A percentile compares a stretch with the other conserved stretches of the same genome.
These are phyloP conservation scores for Loriculus beryllinus DNA, from an alignment of 2,797 vertebrate species.

Conservation along the genomic window DNA sequence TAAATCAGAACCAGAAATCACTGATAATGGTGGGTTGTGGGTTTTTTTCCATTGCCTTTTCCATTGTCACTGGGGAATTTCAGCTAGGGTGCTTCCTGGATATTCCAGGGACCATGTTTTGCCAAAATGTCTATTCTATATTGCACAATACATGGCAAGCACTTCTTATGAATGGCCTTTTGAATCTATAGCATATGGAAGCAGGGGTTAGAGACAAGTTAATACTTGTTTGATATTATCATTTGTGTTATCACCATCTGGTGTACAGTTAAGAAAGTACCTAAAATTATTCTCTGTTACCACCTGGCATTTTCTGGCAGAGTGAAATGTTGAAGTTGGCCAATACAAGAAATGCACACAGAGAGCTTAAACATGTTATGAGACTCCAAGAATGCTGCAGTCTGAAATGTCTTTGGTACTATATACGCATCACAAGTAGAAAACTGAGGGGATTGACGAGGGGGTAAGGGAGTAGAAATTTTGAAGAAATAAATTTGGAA, in stretches of 20 bases:
- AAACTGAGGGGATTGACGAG: neutral
- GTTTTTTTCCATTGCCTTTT: neutral
- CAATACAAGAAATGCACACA: neutral
- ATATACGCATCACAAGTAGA: neutral
- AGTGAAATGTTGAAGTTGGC: neutral
- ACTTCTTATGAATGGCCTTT: neutral
- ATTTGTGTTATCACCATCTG: constrained; percentile 16
- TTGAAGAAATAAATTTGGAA: neutral
- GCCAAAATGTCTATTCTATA: neutral
- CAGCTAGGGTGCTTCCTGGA: neutral
- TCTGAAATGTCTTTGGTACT: neutral
- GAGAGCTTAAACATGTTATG: neutral
- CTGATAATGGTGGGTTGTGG: neutral
- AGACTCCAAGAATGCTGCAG: neutral
- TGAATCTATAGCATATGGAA: neutral
- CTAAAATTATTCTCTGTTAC: constrained; percentile 11
- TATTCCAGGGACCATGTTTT: neutral
- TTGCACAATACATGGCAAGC: neutral
- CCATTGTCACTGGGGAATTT: neutral
- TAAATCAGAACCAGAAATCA: neutral
- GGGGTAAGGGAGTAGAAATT: neutral
- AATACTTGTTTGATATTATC: constrained; percentile 22
- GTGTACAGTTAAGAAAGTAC: constrained; percentile 15
- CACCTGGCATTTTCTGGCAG: constrained; percentile 41
- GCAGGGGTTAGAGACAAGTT: neutral